Evolutionary conservation across 1,140 invertebrate genomes (phyloP).

Genomic region (Brachionus angularis): DNA sequence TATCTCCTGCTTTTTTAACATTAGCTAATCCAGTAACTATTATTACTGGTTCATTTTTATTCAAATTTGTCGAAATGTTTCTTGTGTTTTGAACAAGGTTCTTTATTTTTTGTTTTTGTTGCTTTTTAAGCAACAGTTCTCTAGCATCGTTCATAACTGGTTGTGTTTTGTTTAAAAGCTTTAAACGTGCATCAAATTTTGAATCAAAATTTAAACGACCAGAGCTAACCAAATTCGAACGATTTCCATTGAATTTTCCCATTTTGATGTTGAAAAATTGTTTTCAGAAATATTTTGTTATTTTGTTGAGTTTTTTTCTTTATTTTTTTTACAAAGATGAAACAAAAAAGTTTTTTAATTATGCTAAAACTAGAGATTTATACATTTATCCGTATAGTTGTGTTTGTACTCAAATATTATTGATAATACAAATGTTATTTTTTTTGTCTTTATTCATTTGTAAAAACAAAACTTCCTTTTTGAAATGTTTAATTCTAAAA

Average conservation of each 20-base stretch:
- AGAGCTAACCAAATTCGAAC: constrained; percentile 14
- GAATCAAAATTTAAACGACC: background rate
- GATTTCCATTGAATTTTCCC: constrained; percentile 2
- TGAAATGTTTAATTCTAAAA: no score
- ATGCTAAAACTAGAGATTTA: no score
- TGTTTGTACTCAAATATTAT: no score
- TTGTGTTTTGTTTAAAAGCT: background rate
- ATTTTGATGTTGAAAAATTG: background rate
- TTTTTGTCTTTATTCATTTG: no score
- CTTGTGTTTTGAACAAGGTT: background rate
- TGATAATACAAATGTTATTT: no score
- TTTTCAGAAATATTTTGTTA: background rate
- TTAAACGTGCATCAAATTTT: constrained; percentile 38
- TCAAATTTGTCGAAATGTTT: background rate
- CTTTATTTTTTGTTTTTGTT: constrained; percentile 1
- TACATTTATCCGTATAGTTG: no score
- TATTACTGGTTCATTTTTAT: constrained; percentile 6
- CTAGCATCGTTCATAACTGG: background rate
- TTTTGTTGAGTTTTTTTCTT: background rate
- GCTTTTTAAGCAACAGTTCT: background rate
- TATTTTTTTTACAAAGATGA: background rate
- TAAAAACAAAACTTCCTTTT: no score
- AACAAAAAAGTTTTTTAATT: background rate
- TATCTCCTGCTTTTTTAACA: background rate
- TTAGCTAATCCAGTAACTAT: constrained; percentile 30